Percentiles rank a stretch among this genome's conserved stretches.
These are phyloP conservation scores for Pionites leucogaster DNA, from an alignment of 2,113 vertebrate genomes.

Conservation along the genomic window DNA sequence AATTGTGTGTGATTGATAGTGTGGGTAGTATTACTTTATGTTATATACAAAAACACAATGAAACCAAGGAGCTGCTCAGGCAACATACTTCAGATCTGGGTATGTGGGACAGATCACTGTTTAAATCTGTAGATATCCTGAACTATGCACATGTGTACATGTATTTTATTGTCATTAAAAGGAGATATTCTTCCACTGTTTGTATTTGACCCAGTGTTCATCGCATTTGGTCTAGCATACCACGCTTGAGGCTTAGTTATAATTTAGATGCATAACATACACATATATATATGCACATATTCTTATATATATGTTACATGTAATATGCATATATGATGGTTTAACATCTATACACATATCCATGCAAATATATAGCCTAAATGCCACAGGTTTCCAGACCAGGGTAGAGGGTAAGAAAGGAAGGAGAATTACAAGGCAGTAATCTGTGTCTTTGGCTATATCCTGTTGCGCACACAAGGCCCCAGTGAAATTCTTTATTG, in stretches of 20 bases:
- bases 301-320: neutral
- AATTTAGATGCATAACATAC: neutral
- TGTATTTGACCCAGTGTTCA: neutral
- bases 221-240: neutral
- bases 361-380: neutral
- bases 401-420: neutral
- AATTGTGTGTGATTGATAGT: neutral
- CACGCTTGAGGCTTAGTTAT: neutral
- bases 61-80: neutral
- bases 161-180: neutral
- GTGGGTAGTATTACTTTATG: neutral
- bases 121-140: neutral
- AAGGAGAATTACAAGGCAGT: neutral
- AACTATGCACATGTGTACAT: neutral
- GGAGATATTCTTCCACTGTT: neutral
- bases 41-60: neutral
- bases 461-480: fast-evolving
- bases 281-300: neutral
- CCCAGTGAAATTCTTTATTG: neutral
- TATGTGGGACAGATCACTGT: neutral
- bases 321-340: neutral
- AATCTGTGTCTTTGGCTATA: neutral
- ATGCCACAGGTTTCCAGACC: neutral
- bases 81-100: neutral
- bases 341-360: neutral